phyloP scores from a whole-genome alignment of 2,113 vertebrate genomes.

The Apistogramma diplotaenia region DNA sequence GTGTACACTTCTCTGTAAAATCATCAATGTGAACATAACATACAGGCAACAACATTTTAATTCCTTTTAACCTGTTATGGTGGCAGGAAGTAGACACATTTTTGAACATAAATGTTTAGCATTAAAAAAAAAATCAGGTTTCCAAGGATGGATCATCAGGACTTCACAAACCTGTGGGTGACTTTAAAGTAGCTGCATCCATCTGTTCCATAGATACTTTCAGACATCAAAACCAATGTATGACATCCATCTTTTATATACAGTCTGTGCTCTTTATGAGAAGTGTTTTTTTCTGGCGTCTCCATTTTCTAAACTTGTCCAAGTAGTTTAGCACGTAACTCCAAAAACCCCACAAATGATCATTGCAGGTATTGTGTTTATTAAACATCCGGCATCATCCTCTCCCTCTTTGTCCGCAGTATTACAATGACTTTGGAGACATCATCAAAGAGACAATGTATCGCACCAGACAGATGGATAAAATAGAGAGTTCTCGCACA shows the following conservation, averaged over 20 bases:
- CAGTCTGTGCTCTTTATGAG: neutral
- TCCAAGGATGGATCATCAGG: neutral
- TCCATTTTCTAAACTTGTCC: neutral
- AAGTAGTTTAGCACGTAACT: too few relatives aligned
- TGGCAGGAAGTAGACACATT: neutral
- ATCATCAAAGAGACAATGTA: conserved; percentile 89
- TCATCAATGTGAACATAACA: neutral
- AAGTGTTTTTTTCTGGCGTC: neutral
- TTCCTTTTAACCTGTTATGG: neutral
- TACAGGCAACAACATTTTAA: neutral
- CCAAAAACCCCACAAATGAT: too few relatives aligned
- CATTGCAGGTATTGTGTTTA: too few relatives aligned
- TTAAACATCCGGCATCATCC: neutral
- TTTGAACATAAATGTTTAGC: too few relatives aligned
- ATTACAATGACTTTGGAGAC: conserved; percentile 86
- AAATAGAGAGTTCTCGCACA: conserved; percentile 82
- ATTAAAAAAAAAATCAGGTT: neutral
- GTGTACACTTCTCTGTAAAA: neutral
- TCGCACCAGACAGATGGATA: conserved; percentile 82
- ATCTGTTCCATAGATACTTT: too few relatives aligned
- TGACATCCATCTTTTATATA: neutral
- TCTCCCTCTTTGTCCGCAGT: conserved; percentile 62
- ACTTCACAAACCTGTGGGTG: neutral
- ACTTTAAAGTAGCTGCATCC: too few relatives aligned
- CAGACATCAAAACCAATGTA: neutral